Base-by-base conservation (phyloP, 2,888 invertebrate species). In the Eurytoma adleriae region DNA sequence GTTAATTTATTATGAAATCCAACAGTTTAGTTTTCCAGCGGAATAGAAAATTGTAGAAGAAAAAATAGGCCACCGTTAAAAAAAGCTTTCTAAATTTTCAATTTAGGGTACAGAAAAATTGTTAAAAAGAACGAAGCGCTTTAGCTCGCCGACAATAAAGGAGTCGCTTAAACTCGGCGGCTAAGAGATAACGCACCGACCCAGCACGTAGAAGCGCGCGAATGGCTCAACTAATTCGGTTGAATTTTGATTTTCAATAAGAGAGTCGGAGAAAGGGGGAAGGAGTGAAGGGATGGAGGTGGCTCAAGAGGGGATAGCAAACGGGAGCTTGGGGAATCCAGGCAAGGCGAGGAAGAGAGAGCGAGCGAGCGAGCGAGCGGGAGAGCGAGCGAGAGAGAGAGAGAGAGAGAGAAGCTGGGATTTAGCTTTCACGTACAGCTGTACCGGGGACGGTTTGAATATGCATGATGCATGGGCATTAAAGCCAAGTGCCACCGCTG, bases 401-500 rank as follows among this genome's bases (percentile, higher is more conserved):
- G 79, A 72, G 24, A 70, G 84, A 84, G 84, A 85, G 86, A 86
- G 84, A 87, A 87, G 87, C 86, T 87, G 88, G 89, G 89, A 89
- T 89, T 89, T 87, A 87, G 89, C 89, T 89, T 89, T 86, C 87
- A 86, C 86, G 88, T 89, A 89, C 89, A 89, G 89, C 88, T 88
- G 89, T 88, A 89, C 87, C 88, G 85, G 87, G 86, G 87, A 86
- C 61, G 84, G 86, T 88, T 89, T 90, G 90, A 90, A 90, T 90
- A 90, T 90, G 90, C 89, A 90, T 90, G 90, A 90, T 89, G 89
- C 90, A 90, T 89, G 88, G 87, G 88, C 89, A 90, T 89, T 90
- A 90, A 89, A 89, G 88, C 89, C 86, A 85, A 85, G 73, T 81
- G 78, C 80, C 81, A 82, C 77, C 82, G 83, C 83, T 83, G 83